These are phyloP conservation scores for Halocaridina rubra DNA, from an alignment of 2,888 invertebrate species.

Conservation along the genomic window DNA sequence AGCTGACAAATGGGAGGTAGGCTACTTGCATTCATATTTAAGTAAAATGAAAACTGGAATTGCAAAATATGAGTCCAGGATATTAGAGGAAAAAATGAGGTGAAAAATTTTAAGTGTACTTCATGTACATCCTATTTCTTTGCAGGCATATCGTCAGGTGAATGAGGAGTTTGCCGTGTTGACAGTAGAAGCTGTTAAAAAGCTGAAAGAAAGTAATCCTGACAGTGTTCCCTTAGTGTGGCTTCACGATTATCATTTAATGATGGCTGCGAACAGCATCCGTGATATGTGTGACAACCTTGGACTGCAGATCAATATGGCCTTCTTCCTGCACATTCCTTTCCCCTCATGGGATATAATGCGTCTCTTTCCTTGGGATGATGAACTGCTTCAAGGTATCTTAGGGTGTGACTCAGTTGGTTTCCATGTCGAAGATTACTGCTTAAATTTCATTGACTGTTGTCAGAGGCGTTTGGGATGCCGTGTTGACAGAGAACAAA, in stretches of 20 bases:
- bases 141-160: constrained; percentile 68
- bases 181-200: constrained; percentile 67
- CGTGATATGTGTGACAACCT: constrained; percentile 67
- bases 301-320: constrained; percentile 68
- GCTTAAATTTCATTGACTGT: constrained; percentile 70
- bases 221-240: constrained; percentile 70
- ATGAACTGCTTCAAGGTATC: constrained; percentile 71
- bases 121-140: no score
- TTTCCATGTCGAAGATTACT: constrained; percentile 70
- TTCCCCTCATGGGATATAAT: constrained; percentile 72
- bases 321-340: constrained; percentile 73
- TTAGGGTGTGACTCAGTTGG: constrained; percentile 71
- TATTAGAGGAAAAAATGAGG: no score
- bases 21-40: no score
- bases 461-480: constrained; percentile 69
- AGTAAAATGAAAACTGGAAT: neutral
- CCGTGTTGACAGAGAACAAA: constrained; percentile 68
- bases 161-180: constrained; percentile 69
- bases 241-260: constrained; percentile 73
- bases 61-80: no score
- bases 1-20: constrained; percentile 68
- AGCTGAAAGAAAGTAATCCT: constrained; percentile 66
- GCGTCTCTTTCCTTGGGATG: constrained; percentile 70
- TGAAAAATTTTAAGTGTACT: no score
- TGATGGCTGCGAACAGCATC: constrained; percentile 71